phyloP scores from a whole-genome alignment of 1,140 invertebrate species.

The Scaptomyza graminum region DNA sequence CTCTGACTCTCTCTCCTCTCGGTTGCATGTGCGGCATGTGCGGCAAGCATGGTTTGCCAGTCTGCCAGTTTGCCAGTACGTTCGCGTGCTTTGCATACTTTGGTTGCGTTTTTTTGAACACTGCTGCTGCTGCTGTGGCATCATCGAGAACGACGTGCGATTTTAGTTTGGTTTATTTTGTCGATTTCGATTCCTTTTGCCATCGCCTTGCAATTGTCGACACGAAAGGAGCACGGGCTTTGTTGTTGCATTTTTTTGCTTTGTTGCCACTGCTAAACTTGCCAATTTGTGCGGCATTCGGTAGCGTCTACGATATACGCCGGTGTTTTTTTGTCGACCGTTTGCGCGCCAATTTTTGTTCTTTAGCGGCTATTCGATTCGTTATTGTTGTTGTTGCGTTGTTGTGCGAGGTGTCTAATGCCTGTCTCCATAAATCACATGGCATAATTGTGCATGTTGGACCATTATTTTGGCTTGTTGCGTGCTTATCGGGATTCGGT shows the following conservation, averaged over 20 bases:
- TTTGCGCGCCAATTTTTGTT: constrained; percentile 58
- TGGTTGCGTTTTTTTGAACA: constrained; percentile 74
- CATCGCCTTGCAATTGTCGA: constrained; percentile 32
- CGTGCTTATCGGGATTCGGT: constrained; percentile 8
- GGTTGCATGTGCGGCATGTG: constrained; percentile 50
- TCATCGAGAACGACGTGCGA: constrained; percentile 24
- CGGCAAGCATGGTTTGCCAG: constrained; percentile 42
- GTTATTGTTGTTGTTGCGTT: constrained; percentile 12
- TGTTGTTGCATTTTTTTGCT: neutral
- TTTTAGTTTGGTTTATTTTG: constrained; percentile 21
- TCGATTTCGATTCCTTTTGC: constrained; percentile 19
- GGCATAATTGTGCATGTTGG: constrained; percentile 66
- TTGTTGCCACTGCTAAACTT: constrained; percentile 8
- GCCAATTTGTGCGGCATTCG: constrained; percentile 58
- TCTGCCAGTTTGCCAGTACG: constrained; percentile 65
- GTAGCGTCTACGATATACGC: constrained; percentile 44
- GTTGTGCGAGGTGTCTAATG: neutral
- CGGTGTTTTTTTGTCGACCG: constrained; percentile 24
- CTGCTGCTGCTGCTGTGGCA: constrained; percentile 45
- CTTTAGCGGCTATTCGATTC: neutral
- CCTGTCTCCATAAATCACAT: constrained; percentile 62
- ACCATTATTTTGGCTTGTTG: constrained; percentile 38
- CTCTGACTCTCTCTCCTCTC: constrained; percentile 25
- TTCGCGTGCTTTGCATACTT: constrained; percentile 84
- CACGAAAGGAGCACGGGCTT: constrained; percentile 2